Evolutionary conservation across 2,113 vertebrate genomes (phyloP), one percentile per base, ranked within the genome.

Genomic region (Dromas ardeola): DNA sequence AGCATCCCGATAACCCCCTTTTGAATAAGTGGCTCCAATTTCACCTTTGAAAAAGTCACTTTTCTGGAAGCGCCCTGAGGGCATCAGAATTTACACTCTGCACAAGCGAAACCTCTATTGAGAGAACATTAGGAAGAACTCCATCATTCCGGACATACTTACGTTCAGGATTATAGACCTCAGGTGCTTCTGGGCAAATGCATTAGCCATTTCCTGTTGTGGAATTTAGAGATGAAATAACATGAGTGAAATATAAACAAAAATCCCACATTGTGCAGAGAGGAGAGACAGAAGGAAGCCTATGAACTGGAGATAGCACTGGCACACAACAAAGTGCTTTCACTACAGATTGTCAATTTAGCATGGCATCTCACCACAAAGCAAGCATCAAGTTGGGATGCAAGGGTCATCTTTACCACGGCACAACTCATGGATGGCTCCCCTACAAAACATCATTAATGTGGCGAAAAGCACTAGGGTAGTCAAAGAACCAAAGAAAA

Each of bases 91-190:
- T 92, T 93, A 90, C 30, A 55, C 50, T 80, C 53, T 59, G n/a
- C n/a, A 34, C 34, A 91, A 80, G 55, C 20, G 38, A 94, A 87
- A 94, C 26, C 38, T 88, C 36, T 29, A 61, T 1, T 71, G 50
- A 85, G 43, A 45, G 42, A 69, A 14, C 50, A 43, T 49, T 45
- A 88, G 62, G 40, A 91, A 88, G 19, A n/a, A 22, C 29, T 69
- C 25, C 52, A 13, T 86, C 43, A 65, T 84, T 95, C 22, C 67
- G 77, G 74, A 40, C 30, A 85, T 95, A 99, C 99, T 99, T 97
- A 99, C 99, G 83, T 99, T 99, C 58, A 99, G 98, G 95, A 99
- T 99, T 97, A 99, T 99, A 96, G 99, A 99, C 58, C 99, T 98
- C 86, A 99, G 98, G 97, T 99, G 99, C 98, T 99, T 99, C 99